phyloP scores from a whole-genome alignment of 2,888 invertebrate genomes.

The Stenodema calcarata region DNA sequence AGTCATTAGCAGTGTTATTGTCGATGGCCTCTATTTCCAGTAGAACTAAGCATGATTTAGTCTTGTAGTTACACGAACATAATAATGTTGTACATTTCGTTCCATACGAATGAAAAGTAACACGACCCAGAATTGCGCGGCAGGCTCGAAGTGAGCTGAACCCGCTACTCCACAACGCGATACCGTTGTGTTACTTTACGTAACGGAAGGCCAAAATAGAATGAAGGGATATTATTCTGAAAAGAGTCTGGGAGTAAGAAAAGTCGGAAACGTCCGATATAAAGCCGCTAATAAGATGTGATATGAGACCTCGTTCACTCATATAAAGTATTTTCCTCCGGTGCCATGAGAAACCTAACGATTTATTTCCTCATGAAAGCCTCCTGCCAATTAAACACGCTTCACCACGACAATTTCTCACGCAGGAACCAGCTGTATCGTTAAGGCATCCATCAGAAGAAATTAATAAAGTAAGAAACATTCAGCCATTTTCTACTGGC shows the following conservation, averaged over 20 bases:
- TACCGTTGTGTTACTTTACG: neutral
- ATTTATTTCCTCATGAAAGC: conserved; percentile 20
- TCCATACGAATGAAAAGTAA: too few species aligned
- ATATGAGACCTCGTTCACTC: conserved; percentile 5
- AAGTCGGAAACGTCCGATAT: neutral
- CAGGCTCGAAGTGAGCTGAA: neutral
- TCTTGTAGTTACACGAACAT: too few species aligned
- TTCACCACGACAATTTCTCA: neutral
- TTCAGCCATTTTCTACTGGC: neutral
- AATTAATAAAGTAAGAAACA: neutral
- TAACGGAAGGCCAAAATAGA: neutral
- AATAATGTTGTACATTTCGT: too few species aligned
- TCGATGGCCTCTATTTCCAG: too few species aligned
- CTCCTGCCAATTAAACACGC: conserved; percentile 16
- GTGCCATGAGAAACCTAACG: neutral
- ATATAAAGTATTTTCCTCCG: neutral
- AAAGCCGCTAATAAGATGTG: neutral
- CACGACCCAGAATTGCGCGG: too few species aligned
- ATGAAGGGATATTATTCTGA: neutral
- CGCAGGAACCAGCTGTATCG: neutral
- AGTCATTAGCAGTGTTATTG: too few species aligned
- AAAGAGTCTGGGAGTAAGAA: conserved; percentile 1
- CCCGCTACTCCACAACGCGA: neutral
- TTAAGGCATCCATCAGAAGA: neutral
- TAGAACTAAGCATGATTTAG: too few species aligned